Evolutionary conservation across 2,113 vertebrate species (phyloP).

Genomic region (Glaucidium brasilianum): DNA sequence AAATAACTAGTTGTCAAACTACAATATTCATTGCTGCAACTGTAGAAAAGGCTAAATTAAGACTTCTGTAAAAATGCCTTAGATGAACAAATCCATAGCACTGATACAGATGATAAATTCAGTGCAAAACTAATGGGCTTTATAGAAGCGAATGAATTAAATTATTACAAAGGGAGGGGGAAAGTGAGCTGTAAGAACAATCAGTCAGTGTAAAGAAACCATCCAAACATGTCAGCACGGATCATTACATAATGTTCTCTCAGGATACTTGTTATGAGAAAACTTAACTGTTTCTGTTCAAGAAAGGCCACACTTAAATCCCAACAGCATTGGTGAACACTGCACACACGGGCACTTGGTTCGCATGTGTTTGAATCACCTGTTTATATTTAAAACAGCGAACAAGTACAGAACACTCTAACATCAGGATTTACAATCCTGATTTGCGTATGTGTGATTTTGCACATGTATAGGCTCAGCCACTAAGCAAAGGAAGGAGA

Average conservation of each 20-base stretch:
- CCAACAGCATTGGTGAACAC: neutral
- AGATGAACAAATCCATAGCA: neutral
- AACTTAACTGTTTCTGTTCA: neutral
- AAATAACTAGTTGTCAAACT: slow-evolving; percentile 59
- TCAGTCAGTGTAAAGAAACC: neutral
- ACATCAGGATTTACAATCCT: neutral
- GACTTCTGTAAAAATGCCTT: slow-evolving; percentile 4
- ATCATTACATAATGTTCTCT: neutral
- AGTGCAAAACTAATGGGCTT: neutral
- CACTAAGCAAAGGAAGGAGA: neutral
- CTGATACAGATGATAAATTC: neutral
- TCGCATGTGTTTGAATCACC: neutral
- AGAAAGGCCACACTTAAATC: neutral
- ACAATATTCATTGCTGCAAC: slow-evolving; percentile 3
- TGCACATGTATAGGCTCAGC: neutral
- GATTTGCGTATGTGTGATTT: neutral
- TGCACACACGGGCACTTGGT: neutral
- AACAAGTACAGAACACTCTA: neutral
- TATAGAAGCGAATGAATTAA: neutral
- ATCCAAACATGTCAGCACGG: neutral
- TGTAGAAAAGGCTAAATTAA: slow-evolving; percentile 52
- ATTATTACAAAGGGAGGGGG: neutral
- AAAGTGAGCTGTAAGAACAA: neutral
- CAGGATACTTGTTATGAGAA: neutral
- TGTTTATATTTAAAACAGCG: neutral